phyloP scores from a whole-genome alignment of 2,113 vertebrate genomes.

The Eudyptes chrysolophus region DNA sequence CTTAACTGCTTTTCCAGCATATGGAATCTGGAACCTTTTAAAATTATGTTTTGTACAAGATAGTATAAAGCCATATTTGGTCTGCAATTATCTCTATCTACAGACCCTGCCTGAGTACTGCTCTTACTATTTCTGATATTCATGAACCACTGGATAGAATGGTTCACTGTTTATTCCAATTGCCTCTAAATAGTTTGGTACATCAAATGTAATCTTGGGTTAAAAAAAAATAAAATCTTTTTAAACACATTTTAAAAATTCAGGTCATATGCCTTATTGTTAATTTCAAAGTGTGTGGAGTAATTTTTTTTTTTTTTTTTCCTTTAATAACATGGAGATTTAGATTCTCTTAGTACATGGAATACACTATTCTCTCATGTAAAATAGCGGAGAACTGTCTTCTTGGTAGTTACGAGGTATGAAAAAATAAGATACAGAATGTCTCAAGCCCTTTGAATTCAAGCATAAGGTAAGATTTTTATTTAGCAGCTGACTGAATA shows the following conservation, averaged over 20 bases:
- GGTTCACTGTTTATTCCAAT: background rate
- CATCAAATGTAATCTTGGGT: background rate
- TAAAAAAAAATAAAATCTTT: background rate
- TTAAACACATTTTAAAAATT: background rate
- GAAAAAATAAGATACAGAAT: background rate
- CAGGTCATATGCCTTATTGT: background rate
- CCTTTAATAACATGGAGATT: background rate
- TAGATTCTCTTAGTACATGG: background rate
- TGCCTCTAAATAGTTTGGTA: constrained; percentile 18
- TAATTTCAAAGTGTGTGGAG: background rate
- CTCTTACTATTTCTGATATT: background rate
- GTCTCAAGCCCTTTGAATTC: background rate
- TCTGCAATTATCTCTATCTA: background rate
- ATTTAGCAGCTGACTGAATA: background rate
- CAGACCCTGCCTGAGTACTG: background rate
- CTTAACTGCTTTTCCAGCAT: background rate
- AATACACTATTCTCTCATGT: background rate
- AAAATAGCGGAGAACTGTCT: background rate
- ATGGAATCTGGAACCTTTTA: background rate
- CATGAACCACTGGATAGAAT: background rate
- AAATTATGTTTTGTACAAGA: constrained; percentile 1
- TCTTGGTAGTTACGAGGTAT: background rate
- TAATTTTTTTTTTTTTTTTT: fast-evolving
- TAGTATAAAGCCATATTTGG: background rate
- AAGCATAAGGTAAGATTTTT: background rate